Base-by-base conservation (phyloP, 2,888 invertebrate species). In the Teinopalpus imperialis region DNA sequence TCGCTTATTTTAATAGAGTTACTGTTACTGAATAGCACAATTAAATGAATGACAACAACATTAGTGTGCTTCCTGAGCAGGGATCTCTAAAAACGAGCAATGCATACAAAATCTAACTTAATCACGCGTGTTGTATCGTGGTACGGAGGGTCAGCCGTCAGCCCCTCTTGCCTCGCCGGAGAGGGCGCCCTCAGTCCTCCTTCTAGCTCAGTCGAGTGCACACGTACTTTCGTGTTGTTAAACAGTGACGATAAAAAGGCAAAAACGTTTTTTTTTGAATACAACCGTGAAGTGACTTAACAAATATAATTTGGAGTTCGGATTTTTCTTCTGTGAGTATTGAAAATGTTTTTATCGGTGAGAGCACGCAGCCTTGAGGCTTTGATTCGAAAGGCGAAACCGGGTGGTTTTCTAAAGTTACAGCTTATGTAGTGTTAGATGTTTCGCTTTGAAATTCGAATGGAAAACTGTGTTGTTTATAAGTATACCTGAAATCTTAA, bases 301-400 rank as follows among this genome's bases (percentile, higher is more conserved):
- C 41, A 53, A 52, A 57, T 52, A 48, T 46, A 54, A 37, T 59
- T 68, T 62, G 63, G 63, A 66, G 57, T 63, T 76, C 74, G 86
- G 85, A 86, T 86, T 81, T 73, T 65, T 51, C 65, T 57, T 59
- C 63, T 63, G 87, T 87, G 66, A 86, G 87, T 87, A 73, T 49
- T 32, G 43, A 56, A 48, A 29, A 47, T 21, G 14, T 50, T 52
- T 52, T 51, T 53, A 46, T 46, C 42, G 56, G 64, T 68, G 1
- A 21, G 1, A 14, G 4, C 1, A 14, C 12, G 4, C 48, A 53
- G 52, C 54, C 39, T 49, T 35, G 20, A 43, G 34, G 43, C 31
- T 42, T 48, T 43, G 37, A 57, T 58, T 58, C 50, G 65, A 69
- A 66, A 74, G 77, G 73, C 63, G 69, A 69, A 70, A 64, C 61